These are phyloP conservation scores for Agonopterix subpropinquella DNA, from an alignment of 2,888 invertebrate genomes.

Conservation along the genomic window DNA sequence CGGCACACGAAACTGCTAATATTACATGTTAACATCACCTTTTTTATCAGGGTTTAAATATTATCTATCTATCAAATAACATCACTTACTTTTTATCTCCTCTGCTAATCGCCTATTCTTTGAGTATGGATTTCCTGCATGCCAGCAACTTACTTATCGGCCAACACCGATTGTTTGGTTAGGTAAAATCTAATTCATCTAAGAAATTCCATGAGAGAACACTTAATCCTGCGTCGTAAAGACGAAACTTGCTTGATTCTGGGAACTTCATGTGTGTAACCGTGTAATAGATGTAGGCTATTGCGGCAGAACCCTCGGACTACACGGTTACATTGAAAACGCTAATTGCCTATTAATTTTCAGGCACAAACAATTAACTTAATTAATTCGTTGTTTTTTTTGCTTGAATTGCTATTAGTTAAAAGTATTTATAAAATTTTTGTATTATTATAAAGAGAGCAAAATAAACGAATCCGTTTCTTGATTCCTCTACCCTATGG, in stretches of 20 bases:
- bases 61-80: no score
- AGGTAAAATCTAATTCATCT: constrained; percentile 30
- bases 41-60: no score
- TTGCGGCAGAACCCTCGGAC: constrained; percentile 30
- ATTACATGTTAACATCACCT: no score
- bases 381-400: constrained; percentile 35
- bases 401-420: background rate
- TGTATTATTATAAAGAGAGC: no score
- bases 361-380: constrained; percentile 44
- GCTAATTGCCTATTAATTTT: constrained; percentile 59
- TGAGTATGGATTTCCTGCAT: constrained; percentile 27
- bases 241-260: no score
- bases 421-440: background rate
- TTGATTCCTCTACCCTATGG: no score
- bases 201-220: no score
- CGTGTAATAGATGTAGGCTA: constrained; percentile 15
- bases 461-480: no score
- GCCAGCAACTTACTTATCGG: constrained; percentile 60
- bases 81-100: background rate
- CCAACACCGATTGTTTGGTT: constrained; percentile 61
- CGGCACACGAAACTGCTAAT: no score
- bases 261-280: no score
- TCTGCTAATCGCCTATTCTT: constrained; percentile 2
- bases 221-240: no score
- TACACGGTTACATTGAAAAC: constrained; percentile 37